Conservation (phyloP, 2,888 invertebrate species). For the Esperia sulphurella region DNA sequence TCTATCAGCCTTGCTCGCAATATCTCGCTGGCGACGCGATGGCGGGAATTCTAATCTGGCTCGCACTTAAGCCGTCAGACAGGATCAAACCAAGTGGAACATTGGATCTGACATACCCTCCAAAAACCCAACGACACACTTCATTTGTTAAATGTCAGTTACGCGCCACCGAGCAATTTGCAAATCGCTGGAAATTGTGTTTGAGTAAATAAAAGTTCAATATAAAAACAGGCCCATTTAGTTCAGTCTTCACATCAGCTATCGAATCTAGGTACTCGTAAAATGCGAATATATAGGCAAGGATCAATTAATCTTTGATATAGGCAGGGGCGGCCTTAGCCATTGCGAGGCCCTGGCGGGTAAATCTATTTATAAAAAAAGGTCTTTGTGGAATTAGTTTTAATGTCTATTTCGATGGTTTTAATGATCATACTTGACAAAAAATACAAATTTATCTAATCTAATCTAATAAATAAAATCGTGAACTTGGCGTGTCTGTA, state of each 20-base stretch:
- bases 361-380: no score
- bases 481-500: no score
- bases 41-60: conserved; percentile 36
- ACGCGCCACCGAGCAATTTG: conserved; percentile 7
- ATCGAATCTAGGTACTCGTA: no score
- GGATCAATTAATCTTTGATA: no score
- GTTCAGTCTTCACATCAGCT: not conserved
- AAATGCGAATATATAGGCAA: no score
- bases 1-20: not conserved
- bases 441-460: no score
- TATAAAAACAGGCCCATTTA: not conserved
- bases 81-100: conserved; percentile 51
- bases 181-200: not conserved
- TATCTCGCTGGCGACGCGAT: not conserved
- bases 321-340: no score
- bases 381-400: no score
- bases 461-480: no score
- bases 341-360: no score
- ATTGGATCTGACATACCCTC: conserved; percentile 48
- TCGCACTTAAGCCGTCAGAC: conserved; percentile 59
- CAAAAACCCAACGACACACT: conserved; percentile 31
- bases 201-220: not conserved
- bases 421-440: no score
- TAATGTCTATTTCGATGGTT: no score
- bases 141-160: conserved; percentile 21